Evolutionary conservation across 37 sponge, comb jelly and placozoan genomes (phyloP).

Genomic region (Eunapius fragilis): DNA sequence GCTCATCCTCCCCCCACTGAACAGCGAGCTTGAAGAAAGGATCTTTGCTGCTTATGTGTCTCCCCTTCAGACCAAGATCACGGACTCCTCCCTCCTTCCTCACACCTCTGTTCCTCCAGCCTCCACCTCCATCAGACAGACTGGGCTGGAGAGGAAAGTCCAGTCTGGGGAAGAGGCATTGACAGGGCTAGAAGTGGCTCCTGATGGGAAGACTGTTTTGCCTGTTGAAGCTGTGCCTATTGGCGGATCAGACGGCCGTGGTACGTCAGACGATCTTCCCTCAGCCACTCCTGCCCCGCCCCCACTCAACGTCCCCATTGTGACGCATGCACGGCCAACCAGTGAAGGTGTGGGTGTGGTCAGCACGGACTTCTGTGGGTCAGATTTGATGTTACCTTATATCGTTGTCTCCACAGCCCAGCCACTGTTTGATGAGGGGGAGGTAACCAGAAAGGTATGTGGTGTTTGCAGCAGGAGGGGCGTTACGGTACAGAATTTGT

Average conservation of each 20-base stretch:
- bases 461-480: neutral
- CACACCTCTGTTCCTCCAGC: neutral
- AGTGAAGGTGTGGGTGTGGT: conserved; percentile 16
- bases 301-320: conserved; percentile 65
- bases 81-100: neutral
- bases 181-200: neutral
- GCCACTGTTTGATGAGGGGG: conserved; percentile 39
- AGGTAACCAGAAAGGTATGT: conserved; percentile 8
- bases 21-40: neutral
- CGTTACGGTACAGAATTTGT: neutral
- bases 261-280: neutral
- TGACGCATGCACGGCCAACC: conserved; percentile 37
- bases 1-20: conserved; percentile 6
- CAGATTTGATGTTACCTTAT: neutral
- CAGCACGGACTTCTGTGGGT: neutral
- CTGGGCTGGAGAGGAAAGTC: neutral
- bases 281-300: conserved; percentile 36
- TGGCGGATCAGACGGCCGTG: neutral
- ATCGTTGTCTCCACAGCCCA: conserved; percentile 1
- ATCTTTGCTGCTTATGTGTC: neutral
- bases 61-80: neutral
- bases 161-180: neutral
- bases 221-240: neutral
- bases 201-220: neutral
- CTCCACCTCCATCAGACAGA: neutral